phyloP scores from a whole-genome alignment of 2,888 invertebrate species.

The Drosophila mercatorum region DNA sequence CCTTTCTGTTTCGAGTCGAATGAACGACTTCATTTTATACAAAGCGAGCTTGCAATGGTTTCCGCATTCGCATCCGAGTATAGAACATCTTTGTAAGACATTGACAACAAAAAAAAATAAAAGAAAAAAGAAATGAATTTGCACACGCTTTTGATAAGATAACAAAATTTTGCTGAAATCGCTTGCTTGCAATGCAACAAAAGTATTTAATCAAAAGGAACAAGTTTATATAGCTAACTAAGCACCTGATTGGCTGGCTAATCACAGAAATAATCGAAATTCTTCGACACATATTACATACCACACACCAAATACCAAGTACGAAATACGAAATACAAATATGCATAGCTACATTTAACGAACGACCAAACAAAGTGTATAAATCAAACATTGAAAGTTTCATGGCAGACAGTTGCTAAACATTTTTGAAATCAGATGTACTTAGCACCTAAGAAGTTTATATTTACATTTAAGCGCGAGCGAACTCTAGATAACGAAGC shows the following conservation, averaged over 20 bases:
- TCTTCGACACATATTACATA: constrained; percentile 36
- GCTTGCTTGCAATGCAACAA: constrained; percentile 67
- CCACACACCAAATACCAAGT: neutral
- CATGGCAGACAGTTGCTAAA: constrained; percentile 70
- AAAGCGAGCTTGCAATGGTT: constrained; percentile 83
- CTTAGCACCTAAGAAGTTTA: constrained; percentile 72
- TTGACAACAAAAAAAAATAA: neutral
- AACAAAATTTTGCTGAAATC: constrained; percentile 68
- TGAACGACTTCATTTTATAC: constrained; percentile 25
- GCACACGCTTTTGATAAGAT: constrained; percentile 49
- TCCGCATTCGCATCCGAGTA: constrained; percentile 56
- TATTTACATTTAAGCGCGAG: constrained; percentile 59
- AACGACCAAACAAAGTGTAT: constrained; percentile 69
- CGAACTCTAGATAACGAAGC: constrained; percentile 57
- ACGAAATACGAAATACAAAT: constrained; percentile 1
- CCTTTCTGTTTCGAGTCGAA: constrained; percentile 8
- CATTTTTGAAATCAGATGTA: constrained; percentile 69
- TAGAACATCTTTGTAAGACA: constrained; percentile 37
- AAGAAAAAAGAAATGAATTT: constrained; percentile 14
- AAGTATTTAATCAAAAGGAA: constrained; percentile 59
- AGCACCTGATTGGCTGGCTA: constrained; percentile 50
- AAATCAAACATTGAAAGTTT: constrained; percentile 69
- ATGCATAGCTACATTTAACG: constrained; percentile 29
- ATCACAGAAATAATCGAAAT: constrained; percentile 26
- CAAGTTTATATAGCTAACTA: constrained; percentile 28